phyloP scores from a whole-genome alignment of 53 echinoderm and acorn worm species.

The Paelopatides confundens region DNA sequence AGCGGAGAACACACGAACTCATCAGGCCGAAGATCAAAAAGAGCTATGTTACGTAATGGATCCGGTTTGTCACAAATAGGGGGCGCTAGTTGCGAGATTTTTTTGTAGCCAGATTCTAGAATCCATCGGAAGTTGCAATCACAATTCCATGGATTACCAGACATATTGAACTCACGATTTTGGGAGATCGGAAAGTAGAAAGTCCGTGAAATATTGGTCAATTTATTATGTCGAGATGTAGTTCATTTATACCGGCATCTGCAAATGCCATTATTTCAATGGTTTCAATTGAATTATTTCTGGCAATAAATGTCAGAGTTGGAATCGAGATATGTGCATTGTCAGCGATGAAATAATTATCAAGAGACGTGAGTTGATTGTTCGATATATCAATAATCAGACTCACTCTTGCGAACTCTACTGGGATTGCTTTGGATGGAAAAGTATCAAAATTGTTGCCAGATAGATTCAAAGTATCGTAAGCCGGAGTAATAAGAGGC shows the following conservation, averaged over 20 bases:
- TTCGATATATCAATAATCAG: constrained; percentile 23
- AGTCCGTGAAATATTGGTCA: not conserved
- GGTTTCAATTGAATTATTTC: not conserved
- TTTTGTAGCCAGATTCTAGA: not conserved
- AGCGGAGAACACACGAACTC: constrained; percentile 4
- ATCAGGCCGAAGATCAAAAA: constrained; percentile 8
- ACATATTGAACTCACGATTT: not conserved
- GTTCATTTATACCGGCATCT: not conserved
- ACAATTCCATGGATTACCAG: constrained; percentile 31
- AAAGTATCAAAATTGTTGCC: not conserved
- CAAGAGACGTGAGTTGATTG: constrained; percentile 8
- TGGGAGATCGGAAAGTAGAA: not conserved
- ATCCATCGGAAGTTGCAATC: constrained; percentile 37
- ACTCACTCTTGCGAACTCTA: not conserved
- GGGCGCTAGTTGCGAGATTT: not conserved
- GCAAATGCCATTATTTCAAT: not conserved
- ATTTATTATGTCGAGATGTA: not conserved
- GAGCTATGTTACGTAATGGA: not conserved
- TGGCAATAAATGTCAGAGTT: not conserved
- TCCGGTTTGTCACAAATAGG: not conserved
- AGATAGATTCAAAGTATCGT: not conserved
- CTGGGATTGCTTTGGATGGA: constrained; percentile 4
- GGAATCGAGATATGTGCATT: not conserved
- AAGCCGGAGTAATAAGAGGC: not conserved
- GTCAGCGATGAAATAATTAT: not conserved